These are phyloP conservation scores for Parotocinclus haroldoi DNA, from an alignment of 2,797 vertebrate species.

Conservation along the genomic window DNA sequence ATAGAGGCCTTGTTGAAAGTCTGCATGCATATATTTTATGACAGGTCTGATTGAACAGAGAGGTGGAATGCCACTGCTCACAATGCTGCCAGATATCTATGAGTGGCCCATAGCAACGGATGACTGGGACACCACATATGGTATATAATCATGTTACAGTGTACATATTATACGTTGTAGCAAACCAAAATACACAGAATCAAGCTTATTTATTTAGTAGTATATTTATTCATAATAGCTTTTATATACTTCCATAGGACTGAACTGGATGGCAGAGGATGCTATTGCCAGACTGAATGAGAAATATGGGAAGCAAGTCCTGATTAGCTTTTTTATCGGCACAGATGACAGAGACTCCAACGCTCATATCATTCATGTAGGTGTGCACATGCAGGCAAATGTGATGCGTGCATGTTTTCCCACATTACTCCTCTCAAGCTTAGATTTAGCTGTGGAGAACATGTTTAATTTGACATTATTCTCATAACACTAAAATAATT, in stretches of 20 bases:
- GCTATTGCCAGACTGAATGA: slow-evolving; percentile 81
- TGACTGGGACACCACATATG: slow-evolving; percentile 77
- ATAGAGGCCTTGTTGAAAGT: no score
- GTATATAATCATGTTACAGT: slow-evolving; percentile 58
- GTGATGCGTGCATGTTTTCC: not conserved
- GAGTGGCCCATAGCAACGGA: slow-evolving; percentile 88
- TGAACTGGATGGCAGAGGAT: slow-evolving; percentile 80
- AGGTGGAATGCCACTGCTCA: slow-evolving; percentile 80
- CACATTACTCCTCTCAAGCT: no score
- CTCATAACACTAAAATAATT: no score
- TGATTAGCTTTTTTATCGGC: slow-evolving; percentile 89
- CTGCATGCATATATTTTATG: slow-evolving; percentile 17
- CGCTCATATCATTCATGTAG: slow-evolving; percentile 89
- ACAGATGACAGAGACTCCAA: slow-evolving; percentile 89
- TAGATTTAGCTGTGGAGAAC: no score
- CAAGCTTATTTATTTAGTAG: no score
- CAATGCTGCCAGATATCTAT: slow-evolving; percentile 72
- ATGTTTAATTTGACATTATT: no score
- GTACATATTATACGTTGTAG: no score
- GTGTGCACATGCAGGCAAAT: slow-evolving; percentile 57
- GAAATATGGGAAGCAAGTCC: slow-evolving; percentile 85
- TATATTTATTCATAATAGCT: no score
- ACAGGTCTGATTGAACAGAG: slow-evolving; percentile 83
- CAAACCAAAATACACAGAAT: no score
- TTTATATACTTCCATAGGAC: slow-evolving; percentile 61